These are phyloP conservation scores for Allobates femoralis DNA, from an alignment of 2,797 vertebrate genomes.

Conservation along the genomic window DNA sequence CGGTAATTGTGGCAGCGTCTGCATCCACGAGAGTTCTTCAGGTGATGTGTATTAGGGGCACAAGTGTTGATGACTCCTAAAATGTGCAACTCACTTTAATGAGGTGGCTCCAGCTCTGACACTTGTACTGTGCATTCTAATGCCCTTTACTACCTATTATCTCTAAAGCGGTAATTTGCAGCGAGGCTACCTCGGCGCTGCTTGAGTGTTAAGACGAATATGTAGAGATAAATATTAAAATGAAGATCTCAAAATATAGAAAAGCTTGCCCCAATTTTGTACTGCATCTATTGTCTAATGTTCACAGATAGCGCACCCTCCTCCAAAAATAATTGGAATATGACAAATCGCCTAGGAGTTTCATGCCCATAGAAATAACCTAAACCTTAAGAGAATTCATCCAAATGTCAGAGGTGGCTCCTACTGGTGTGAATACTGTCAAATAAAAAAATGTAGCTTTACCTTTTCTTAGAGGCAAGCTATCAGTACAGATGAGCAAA, in stretches of 20 bases:
- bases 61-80: constrained; percentile 60
- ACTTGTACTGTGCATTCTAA: constrained; percentile 55
- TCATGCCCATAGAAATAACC: background rate
- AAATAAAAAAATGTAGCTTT: too few relatives aligned
- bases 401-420: background rate
- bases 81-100: constrained; percentile 63
- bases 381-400: background rate
- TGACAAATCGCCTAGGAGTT: background rate
- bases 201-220: background rate
- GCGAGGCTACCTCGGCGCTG: background rate
- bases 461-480: too few relatives aligned
- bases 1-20: constrained; percentile 49
- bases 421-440: too few relatives aligned
- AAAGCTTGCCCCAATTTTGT: background rate
- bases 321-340: background rate
- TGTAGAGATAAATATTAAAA: constrained; percentile 5
- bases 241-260: background rate
- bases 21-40: constrained; percentile 59
- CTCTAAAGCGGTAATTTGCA: constrained; percentile 31
- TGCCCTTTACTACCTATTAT: constrained; percentile 33
- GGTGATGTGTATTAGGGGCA: constrained; percentile 54
- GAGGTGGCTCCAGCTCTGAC: constrained; percentile 45
- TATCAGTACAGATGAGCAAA: too few relatives aligned
- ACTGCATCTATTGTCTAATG: background rate
- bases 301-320: background rate